Evolutionary conservation across 2,888 invertebrate species (phyloP), one percentile per base, ranked within the genome.

Genomic region (Nezara viridula): DNA sequence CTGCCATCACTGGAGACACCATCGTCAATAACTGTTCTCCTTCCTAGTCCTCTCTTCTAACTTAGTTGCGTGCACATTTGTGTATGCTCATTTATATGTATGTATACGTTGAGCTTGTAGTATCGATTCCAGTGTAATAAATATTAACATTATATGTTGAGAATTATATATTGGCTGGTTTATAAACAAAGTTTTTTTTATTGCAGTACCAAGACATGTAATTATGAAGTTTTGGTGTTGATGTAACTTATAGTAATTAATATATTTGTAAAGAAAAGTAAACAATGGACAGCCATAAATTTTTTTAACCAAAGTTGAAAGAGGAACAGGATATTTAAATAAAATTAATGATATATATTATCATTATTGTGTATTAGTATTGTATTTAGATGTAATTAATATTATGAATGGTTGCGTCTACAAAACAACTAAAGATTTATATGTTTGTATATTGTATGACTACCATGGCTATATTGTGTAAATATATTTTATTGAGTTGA

Each of bases 1-100:
- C 81, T 0, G 14, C 81, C 12, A 40, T 81, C 14, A 9, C n/a
- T 81, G 81, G 44, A 47, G 32, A 24, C 19, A 4, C 10, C 77
- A 44, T 24, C 19, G 86, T 86, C 52, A 50, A 52, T 55, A 47
- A 52, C 24, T 19, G 86, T 86, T 37, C 81, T 81, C 81, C 81
- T 81, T 81, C 81, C 81, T 81, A 81, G 81, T 81, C 81, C 81
- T 81, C 81, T 81, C 44, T 47, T 50, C n/a, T 86, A 52, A 49
- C 50, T 49, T 86, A 86, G 37, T 37, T 52, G 50, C 21, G 16
- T 47, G 37, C 47, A 50, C 24, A 16, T 88, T 44, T n/a, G 44
- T 81, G 44, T 44, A 81, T 16, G 81, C n/a, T 81, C 81, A 81
- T 81, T 44, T 81, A 4, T 77, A 81, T 81, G 81, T 81, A 81